A percentile compares a stretch with the other conserved stretches of the same genome.
These are phyloP conservation scores for Chrysodeixis includens DNA, from an alignment of 2,888 invertebrate species.

Conservation along the genomic window DNA sequence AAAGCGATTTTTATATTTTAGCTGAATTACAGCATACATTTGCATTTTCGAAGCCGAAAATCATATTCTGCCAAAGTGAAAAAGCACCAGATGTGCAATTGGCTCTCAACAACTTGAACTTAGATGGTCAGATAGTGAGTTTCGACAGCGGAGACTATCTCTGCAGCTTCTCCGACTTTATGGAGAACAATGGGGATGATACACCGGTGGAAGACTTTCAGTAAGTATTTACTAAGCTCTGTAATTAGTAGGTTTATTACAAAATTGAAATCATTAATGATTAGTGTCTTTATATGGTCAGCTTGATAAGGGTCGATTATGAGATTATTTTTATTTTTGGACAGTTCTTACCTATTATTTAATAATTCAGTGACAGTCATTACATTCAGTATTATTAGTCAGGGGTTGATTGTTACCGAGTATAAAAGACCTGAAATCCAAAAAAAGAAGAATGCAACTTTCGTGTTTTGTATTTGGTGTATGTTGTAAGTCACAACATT, in stretches of 20 bases:
- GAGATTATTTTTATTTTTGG: no score
- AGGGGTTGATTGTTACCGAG: no score
- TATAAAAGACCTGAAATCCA: no score
- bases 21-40: conserved; percentile 72
- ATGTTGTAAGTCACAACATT: no score
- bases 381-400: no score
- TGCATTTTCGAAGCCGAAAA: conserved; percentile 66
- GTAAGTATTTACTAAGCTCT: conserved; percentile 52
- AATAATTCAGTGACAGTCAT: not conserved
- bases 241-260: no score
- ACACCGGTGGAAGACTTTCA: conserved; percentile 67
- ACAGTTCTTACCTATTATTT: no score
- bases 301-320: no score
- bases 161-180: conserved; percentile 66
- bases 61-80: conserved; percentile 77
- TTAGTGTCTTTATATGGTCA: no score
- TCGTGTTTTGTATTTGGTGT: no score
- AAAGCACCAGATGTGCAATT: conserved; percentile 68
- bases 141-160: conserved; percentile 72
- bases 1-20: conserved; percentile 49
- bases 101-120: conserved; percentile 63
- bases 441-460: not conserved
- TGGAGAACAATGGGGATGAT: conserved; percentile 65
- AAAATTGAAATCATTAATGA: no score
- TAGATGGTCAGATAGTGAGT: conserved; percentile 69